Base-by-base conservation (phyloP, 2,888 invertebrate genomes). In the Adineta ricciae region DNA sequence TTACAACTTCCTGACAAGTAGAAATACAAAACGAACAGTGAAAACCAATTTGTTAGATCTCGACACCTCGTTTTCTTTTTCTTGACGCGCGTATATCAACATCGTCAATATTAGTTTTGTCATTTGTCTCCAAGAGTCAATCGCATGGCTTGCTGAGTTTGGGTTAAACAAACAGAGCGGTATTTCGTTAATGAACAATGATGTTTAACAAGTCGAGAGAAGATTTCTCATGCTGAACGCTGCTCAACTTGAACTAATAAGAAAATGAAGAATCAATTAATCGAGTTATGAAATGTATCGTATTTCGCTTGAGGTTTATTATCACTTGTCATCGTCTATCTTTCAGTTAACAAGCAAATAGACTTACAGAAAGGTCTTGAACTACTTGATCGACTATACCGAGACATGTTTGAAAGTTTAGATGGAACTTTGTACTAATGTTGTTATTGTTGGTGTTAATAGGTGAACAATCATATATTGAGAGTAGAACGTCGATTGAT, bases 361-460 rank as follows among this genome's bases (percentile, higher is more conserved):
- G 24, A 78, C 78, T 78, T 78, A 78, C 78, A 78, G 11, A 78
- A 78, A 41, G 78, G 78, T 78, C 78, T 78, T 78, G 78, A 78
- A 24, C 78, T 78, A 36, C 4, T 78, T 9, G 78, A 78, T 78
- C 78, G 38, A 41, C 3, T n/a, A 9, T 78, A n/a, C 0, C 78
- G 78, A 78, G 78, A 78, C 78, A 78, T 78, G 19, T 2, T 3
- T 64, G 32, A 5, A 64, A 46, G 2, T 36, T 64, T 14, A 27
- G 32, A 32, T 64, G 0, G 11, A 32, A 32, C 5, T 64, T 16
- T n/a, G 16, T 27, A 8, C 0, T 64, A 27, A 8, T 32, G 19
- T 64, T 27, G 7, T 27, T 27, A 27, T 56, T 16, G 27, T 64
- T 32, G 27, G 16, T n/a, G n/a, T n/a, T 32, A 64, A 64, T 64